phyloP scores from a whole-genome alignment of 2,888 invertebrate species.

The Diadegma fenestrale region DNA sequence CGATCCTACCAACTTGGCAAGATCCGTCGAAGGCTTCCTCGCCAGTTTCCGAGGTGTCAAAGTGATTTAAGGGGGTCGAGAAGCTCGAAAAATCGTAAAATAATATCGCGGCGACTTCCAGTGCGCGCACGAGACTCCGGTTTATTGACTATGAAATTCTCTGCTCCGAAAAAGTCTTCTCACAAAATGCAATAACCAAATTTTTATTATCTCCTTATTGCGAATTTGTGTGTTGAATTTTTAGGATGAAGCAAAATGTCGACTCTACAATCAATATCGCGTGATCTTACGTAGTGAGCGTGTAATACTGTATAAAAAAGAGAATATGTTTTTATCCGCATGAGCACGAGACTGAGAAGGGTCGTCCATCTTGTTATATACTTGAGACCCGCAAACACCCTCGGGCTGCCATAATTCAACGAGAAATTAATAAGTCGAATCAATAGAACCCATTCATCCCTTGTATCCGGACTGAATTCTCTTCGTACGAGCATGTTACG shows the following conservation, averaged over 20 bases:
- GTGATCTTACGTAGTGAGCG: conserved; percentile 62
- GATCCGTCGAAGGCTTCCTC: background rate
- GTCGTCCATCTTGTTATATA: conserved; percentile 63
- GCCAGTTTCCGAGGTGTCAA: conserved; percentile 28
- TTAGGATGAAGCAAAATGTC: conserved; percentile 24
- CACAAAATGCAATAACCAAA: background rate
- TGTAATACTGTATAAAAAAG: conserved; percentile 44
- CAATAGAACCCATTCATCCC: conserved; percentile 71
- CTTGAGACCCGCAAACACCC: conserved; percentile 67
- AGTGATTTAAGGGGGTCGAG: conserved; percentile 53
- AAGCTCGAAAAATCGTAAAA: conserved; percentile 10
- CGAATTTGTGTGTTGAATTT: background rate
- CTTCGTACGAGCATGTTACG: conserved; percentile 2
- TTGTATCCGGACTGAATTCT: conserved; percentile 36
- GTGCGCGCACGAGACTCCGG: conserved; percentile 6
- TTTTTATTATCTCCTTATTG: background rate
- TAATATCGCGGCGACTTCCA: conserved; percentile 6
- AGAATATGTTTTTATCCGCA: background rate
- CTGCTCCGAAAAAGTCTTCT: background rate
- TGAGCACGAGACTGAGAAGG: conserved; percentile 26
- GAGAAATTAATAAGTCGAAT: conserved; percentile 73
- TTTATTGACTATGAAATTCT: background rate
- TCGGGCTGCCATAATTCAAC: conserved; percentile 71
- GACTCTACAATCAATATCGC: conserved; percentile 65
- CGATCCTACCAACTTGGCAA: background rate